phyloP scores from a whole-genome alignment of 2,888 invertebrate species.

The Linnaemya vulpina region DNA sequence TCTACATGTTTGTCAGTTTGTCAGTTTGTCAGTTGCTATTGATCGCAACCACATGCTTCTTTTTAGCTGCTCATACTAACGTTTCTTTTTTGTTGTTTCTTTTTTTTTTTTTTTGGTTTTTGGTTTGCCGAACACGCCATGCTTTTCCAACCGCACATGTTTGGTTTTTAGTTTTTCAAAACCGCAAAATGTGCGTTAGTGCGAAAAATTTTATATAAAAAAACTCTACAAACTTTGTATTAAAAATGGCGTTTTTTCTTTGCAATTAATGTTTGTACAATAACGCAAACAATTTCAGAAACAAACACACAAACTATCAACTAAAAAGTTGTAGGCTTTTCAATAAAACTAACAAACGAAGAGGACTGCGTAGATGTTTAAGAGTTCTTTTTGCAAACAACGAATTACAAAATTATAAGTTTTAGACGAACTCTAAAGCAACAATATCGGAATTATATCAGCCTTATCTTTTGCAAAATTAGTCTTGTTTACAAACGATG shows the following conservation, averaged over 20 bases:
- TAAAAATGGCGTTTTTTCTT: slow-evolving; percentile 44
- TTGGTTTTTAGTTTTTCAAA: slow-evolving; percentile 38
- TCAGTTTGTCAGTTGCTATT: neutral
- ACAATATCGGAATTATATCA: no score
- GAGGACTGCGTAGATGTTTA: no score
- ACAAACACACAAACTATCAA: neutral
- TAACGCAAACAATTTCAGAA: neutral
- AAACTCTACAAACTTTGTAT: neutral
- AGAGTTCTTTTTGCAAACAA: no score
- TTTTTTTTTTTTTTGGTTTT: neutral
- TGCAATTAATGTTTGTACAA: neutral
- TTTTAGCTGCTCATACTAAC: slow-evolving; percentile 2
- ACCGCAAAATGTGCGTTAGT: slow-evolving; percentile 62
- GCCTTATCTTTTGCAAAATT: no score
- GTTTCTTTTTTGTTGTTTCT: neutral
- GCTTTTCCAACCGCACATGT: slow-evolving; percentile 60
- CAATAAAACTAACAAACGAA: neutral
- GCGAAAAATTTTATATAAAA: slow-evolving; percentile 49
- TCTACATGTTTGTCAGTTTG: neutral
- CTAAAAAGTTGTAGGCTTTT: neutral
- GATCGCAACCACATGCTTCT: slow-evolving; percentile 34
- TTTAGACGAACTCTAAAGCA: no score
- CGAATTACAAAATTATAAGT: no score
- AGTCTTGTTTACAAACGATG: no score
- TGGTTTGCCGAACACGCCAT: slow-evolving; percentile 56